Evolutionary conservation across 2,113 vertebrate species (phyloP), one percentile per base, ranked within the genome.

Genomic region (Nesospiza acunhae): DNA sequence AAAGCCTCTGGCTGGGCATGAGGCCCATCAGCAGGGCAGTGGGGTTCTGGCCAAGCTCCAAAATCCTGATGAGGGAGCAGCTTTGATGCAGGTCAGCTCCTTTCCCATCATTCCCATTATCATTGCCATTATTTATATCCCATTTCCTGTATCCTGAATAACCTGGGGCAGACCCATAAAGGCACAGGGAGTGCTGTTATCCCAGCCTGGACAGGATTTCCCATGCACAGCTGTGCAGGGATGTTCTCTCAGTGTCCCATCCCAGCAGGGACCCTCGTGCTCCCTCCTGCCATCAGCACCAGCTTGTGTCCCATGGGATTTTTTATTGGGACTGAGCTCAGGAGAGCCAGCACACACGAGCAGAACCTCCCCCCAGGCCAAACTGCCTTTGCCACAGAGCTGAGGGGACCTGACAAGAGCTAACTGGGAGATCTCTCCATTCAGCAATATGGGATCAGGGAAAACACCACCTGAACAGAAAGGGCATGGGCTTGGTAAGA

Each of bases 231-330:
- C 60, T 28, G 39, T 31, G 12, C 7, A 7, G 41, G n/a, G 53
- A 15, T 6, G 6, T 30, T 49, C 24, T 18, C 33, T 72, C 21
- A 23, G 31, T 7, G 46, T 15, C 13, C 59, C 35, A n/a, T 8
- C 30, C 23, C 3, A 0, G 27, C 37, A 53, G 11, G 14, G 41
- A 79, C 55, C 23, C 30, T 17, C 0, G 0, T 33, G 44, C 7
- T 42, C 72, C 53, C 35, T 87, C 66, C 81, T 41, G 16, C 53
- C 35, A 14, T 20, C 7, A 9, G 19, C 63, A 55, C 15, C 7
- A 2, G 4, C 35, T 53, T 22, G 58, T 41, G 8, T 58, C 55
- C 37, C 42, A 1, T 1, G 0, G 7, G 63, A 10, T 4, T 53
- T 53, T 88, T 47, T 33, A 27, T 9, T 3, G 35, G 30, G 49